Evolutionary conservation across 1,140 invertebrate species (phyloP).

Genomic region (Mya arenaria): DNA sequence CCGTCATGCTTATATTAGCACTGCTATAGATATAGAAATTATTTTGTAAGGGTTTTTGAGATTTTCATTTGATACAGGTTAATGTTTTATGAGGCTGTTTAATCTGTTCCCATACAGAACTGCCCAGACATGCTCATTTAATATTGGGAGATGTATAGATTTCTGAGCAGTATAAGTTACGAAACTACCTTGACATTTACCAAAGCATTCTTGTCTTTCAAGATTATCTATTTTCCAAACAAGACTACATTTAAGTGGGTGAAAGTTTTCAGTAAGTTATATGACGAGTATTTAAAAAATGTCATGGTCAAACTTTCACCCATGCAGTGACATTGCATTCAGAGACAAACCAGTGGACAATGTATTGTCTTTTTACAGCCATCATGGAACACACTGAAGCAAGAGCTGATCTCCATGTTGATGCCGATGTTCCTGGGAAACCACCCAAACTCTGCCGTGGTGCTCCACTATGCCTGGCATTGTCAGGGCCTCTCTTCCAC

Average conservation of each 20-base stretch:
- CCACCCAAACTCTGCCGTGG: slow-evolving; percentile 94
- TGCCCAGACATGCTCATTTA: too few relatives aligned
- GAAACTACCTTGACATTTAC: too few relatives aligned
- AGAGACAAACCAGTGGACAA: background rate
- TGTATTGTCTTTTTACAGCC: slow-evolving; percentile 72
- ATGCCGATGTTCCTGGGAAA: slow-evolving; percentile 96
- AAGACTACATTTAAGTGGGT: too few relatives aligned
- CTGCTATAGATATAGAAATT: slow-evolving; percentile 87
- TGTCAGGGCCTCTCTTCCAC: slow-evolving; percentile 81
- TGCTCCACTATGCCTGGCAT: slow-evolving; percentile 97
- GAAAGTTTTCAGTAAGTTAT: too few relatives aligned
- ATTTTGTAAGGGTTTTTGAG: background rate
- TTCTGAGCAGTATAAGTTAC: too few relatives aligned
- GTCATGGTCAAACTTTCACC: background rate
- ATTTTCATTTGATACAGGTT: background rate
- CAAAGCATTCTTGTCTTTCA: too few relatives aligned
- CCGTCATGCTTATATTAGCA: slow-evolving; percentile 93
- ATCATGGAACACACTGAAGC: slow-evolving; percentile 82
- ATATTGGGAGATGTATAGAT: too few relatives aligned
- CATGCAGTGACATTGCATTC: background rate
- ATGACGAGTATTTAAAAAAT: too few relatives aligned
- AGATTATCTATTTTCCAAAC: too few relatives aligned
- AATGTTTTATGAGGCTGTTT: background rate
- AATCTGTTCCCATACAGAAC: background rate
- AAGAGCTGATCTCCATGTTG: slow-evolving; percentile 92